Evolutionary conservation across 2,888 invertebrate genomes (phyloP).

Genomic region (Melieria omissa): DNA sequence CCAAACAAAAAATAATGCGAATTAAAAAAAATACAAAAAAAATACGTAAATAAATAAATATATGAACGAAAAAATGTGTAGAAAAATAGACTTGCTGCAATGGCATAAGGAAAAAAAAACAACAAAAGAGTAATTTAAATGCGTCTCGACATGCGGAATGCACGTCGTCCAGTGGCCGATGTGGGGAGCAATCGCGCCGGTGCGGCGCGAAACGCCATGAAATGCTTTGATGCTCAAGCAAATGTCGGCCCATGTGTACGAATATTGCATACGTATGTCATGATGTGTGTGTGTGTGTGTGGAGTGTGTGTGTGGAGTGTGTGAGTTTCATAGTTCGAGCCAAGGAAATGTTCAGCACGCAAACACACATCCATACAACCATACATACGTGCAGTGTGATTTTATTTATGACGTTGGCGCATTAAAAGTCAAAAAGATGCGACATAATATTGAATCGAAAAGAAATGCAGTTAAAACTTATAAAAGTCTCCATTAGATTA

Average conservation of each 20-base stretch:
- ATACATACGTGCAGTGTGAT: conserved; percentile 1
- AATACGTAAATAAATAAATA: conserved; percentile 46
- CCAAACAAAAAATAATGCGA: not conserved
- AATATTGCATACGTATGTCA: too few species aligned
- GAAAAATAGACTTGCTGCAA: conserved; percentile 50
- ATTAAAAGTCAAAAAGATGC: conserved; percentile 8
- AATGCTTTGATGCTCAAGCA: conserved; percentile 6
- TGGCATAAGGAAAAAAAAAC: conserved; percentile 48
- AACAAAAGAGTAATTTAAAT: conserved; percentile 34
- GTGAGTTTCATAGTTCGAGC: not conserved
- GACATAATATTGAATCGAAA: not conserved
- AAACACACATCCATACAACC: not conserved
- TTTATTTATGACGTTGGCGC: conserved; percentile 16
- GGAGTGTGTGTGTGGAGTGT: not conserved
- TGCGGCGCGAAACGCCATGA: not conserved
- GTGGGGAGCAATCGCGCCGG: conserved; percentile 8
- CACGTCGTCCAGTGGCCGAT: conserved; percentile 45
- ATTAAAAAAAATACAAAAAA: not conserved
- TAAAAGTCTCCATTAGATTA: not conserved
- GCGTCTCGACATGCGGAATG: conserved; percentile 47
- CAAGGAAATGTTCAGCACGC: not conserved
- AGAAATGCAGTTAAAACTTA: not conserved
- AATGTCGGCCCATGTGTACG: too few species aligned
- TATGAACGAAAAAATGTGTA: conserved; percentile 30
- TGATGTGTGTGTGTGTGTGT: too few species aligned